Base-by-base conservation (phyloP, 2,888 invertebrate species). In the Drosophila histrio region DNA sequence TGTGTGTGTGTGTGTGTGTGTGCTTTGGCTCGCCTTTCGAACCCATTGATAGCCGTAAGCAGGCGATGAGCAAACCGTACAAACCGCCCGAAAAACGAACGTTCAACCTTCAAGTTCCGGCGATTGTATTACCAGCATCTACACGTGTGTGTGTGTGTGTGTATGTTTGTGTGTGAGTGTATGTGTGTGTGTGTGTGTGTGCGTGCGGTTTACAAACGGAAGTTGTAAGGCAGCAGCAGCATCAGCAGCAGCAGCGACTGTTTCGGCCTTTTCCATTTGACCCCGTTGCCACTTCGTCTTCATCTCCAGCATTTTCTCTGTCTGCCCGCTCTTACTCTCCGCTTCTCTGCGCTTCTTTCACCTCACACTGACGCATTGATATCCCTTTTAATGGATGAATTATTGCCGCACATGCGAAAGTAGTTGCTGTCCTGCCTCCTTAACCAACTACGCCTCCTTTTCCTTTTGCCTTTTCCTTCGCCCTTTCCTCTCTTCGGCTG, bases 321-420 rank as follows among this genome's bases (percentile, higher is more conserved):
- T 21, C 19, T 26, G 13, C 19, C 17, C 8, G 39, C n/a, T 39
- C 11, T 30, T 17, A 26, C 32, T 30, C 47, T n/a, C n/a, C 32
- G 34, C 38, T 49, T 56, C 78, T 46, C 43, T 54, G n/a, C n/a
- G n/a, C n/a, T 22, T 22, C 50, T 44, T 24, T 22, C 50, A 21
- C 9, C 38, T 19, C 17, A 43, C 13, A 59, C 82, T 77, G 79
- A 79, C 86, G 81, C 86, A 87, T 85, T 88, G 88, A 86, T 89
- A 90, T 90, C 90, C 89, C 89, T 89, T 90, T 90, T 90, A 90
- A 90, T 90, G 90, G 89, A 90, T 90, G 90, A 90, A 89, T 90
- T 90, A 90, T 90, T 90, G 90, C 90, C 89, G 83, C 89, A 90
- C 90, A 89, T 89, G 88, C 90, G 83, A 89, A 90, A 89, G 90